Conservation (phyloP, 2,797 vertebrate species). For the Anguilla anguilla region DNA sequence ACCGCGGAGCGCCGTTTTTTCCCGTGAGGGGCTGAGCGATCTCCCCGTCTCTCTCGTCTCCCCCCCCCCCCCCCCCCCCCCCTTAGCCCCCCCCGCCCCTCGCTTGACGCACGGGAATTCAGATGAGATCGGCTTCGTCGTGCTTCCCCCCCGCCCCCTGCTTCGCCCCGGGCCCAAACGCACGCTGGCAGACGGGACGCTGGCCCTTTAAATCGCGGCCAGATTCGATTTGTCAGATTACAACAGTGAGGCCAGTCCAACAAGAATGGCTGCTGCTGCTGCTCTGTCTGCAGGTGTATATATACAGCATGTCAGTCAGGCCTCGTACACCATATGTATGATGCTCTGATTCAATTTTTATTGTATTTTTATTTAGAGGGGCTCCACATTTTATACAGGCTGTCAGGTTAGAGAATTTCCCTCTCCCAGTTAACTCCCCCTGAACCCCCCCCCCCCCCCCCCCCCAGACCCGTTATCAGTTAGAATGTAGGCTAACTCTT, state of each 20-base stretch:
- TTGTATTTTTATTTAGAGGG: too few relatives aligned
- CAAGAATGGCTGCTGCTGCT: conserved; percentile 19
- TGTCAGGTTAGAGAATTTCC: too few relatives aligned
- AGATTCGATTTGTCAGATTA: conserved; percentile 28
- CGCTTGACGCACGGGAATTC: conserved; percentile 10
- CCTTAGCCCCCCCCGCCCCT: too few relatives aligned
- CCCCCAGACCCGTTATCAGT: too few relatives aligned
- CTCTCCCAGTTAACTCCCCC: too few relatives aligned
- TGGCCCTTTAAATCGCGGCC: conserved; percentile 23
- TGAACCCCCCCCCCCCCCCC: too few relatives aligned
- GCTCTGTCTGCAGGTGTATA: neutral
- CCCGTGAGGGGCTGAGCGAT: neutral
- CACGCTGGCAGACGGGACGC: conserved; percentile 19
- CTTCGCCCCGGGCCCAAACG: conserved; percentile 12
- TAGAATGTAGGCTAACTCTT: too few relatives aligned
- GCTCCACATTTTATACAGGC: too few relatives aligned
- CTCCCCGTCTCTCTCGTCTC: neutral
- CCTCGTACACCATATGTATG: neutral
- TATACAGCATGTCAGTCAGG: neutral
- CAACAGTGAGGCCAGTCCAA: neutral
- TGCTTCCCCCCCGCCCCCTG: too few relatives aligned
- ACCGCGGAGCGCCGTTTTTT: neutral
- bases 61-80: too few relatives aligned
- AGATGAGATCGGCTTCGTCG: conserved; percentile 11
- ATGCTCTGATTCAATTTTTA: neutral